Percentiles rank a stretch among this genome's conserved stretches.
phyloP scores from a whole-genome alignment of 2,888 invertebrate species.

The Neelides folsomi region DNA sequence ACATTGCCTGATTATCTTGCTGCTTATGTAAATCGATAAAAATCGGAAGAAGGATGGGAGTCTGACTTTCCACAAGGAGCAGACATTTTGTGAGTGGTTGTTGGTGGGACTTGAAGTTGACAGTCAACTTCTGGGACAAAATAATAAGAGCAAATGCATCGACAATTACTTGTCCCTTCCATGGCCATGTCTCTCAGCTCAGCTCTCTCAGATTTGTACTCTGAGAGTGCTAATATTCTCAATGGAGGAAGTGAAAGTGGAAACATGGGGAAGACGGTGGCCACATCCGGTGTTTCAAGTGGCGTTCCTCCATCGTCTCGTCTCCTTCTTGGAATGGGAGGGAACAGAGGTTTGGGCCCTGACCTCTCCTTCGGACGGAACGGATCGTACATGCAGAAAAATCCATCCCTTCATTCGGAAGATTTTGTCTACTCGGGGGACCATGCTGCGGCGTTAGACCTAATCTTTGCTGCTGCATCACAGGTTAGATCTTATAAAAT shows the following conservation, averaged over 20 bases:
- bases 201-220: constrained; percentile 14
- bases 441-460: constrained; percentile 22
- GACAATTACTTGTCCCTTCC: constrained; percentile 10
- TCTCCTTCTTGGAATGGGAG: constrained; percentile 1
- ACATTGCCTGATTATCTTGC: too few species aligned
- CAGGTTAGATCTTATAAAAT: constrained; percentile 20
- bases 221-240: constrained; percentile 13
- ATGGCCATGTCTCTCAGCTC: constrained; percentile 10
- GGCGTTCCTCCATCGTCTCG: constrained; percentile 3
- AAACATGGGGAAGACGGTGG: constrained; percentile 2
- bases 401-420: too few species aligned
- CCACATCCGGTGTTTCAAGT: constrained; percentile 10
- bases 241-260: constrained; percentile 6
- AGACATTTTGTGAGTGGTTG: too few species aligned
- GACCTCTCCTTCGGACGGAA: too few species aligned
- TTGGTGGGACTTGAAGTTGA: too few species aligned
- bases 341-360: too few species aligned
- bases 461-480: constrained; percentile 31
- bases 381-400: too few species aligned
- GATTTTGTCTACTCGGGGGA: constrained; percentile 1
- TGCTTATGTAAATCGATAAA: too few species aligned
- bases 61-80: too few species aligned
- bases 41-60: too few species aligned
- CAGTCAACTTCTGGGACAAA: not conserved
- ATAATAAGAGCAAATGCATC: constrained; percentile 10